Percentiles rank a stretch among this genome's conserved stretches.
These are phyloP conservation scores for Phlogophora meticulosa DNA, from an alignment of 2,888 invertebrate species.

Conservation along the genomic window DNA sequence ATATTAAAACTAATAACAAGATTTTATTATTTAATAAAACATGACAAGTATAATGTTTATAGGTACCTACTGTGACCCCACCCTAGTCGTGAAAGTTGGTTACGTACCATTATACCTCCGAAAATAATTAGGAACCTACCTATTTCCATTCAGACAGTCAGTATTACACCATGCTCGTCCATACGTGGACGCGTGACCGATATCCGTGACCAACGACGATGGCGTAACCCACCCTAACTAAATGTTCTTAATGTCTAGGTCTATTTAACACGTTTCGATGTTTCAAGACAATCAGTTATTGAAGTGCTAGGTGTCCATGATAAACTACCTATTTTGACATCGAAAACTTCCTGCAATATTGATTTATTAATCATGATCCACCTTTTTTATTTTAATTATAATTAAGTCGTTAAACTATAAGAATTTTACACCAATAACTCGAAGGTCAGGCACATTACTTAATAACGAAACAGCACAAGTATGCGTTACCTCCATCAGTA, in stretches of 20 bases:
- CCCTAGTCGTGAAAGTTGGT: no score
- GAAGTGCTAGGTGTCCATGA: background rate
- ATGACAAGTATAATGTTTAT: no score
- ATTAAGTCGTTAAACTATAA: no score
- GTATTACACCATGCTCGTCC: no score
- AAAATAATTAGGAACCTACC: no score
- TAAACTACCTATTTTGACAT: background rate
- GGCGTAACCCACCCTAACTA: background rate
- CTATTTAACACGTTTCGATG: background rate
- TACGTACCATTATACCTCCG: no score
- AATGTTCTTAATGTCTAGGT: no score
- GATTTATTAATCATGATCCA: background rate
- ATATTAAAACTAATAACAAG: no score
- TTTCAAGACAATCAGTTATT: background rate
- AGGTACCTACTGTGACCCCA: no score
- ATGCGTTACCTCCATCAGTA: slow-evolving; percentile 82
- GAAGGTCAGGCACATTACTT: background rate
- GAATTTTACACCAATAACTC: background rate
- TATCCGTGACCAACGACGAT: background rate
- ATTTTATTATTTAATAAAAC: no score
- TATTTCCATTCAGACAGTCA: no score
- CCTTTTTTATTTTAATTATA: no score
- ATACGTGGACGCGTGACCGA: background rate
- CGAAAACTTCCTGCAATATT: background rate
- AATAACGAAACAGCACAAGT: background rate